Conservation (phyloP, 2,888 invertebrate genomes). For the Anoncus sp. region DNA sequence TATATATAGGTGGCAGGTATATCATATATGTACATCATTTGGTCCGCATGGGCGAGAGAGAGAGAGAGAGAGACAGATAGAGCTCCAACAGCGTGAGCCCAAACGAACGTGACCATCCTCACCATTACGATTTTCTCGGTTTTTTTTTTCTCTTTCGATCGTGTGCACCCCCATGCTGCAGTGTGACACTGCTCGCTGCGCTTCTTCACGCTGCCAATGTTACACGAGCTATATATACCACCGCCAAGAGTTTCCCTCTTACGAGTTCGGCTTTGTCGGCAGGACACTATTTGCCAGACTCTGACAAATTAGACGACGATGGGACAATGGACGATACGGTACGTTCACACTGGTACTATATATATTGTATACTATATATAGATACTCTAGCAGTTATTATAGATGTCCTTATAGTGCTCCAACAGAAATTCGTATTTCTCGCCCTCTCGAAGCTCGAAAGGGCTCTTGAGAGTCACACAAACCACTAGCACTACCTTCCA, state of each 20-base stretch:
- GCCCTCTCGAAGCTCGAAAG: constrained; percentile 52
- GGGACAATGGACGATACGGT: constrained; percentile 58
- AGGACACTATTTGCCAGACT: constrained; percentile 68
- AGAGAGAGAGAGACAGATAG: constrained; percentile 24
- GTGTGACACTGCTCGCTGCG: constrained; percentile 32
- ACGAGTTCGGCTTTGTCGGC: constrained; percentile 72
- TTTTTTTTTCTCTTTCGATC: constrained; percentile 46
- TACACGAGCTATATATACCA: constrained; percentile 21
- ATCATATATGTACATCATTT: constrained; percentile 36
- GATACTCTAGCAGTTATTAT: constrained; percentile 38
- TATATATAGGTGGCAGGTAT: constrained; percentile 42
- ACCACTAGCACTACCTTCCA: constrained; percentile 51
- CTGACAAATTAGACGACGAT: constrained; percentile 76
- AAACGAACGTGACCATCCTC: constrained; percentile 67
- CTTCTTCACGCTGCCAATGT: constrained; percentile 34
- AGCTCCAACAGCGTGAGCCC: constrained; percentile 41
- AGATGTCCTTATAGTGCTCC: constrained; percentile 19
- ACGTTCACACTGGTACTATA: constrained; percentile 37
- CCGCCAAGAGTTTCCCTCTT: constrained; percentile 48
- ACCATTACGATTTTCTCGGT: constrained; percentile 65
- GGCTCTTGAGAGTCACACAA: constrained; percentile 51
- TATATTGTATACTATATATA: constrained; percentile 14
- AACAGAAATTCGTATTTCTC: constrained; percentile 62
- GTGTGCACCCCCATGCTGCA: constrained; percentile 40
- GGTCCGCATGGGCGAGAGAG: constrained; percentile 7